Evolutionary conservation across 1,140 invertebrate species (phyloP).

Genomic region (Cydia pomonella): DNA sequence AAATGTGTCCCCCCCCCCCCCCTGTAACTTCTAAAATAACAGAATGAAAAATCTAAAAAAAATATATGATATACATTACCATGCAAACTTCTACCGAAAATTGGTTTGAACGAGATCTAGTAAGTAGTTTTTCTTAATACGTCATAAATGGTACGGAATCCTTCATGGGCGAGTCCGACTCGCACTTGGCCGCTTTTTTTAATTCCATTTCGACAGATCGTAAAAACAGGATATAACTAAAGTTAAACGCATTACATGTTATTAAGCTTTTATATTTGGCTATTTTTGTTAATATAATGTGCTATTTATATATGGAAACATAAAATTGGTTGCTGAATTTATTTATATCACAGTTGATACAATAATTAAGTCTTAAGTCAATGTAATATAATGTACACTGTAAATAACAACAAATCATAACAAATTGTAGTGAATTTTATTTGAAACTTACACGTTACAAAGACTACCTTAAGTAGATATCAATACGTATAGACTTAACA

Average conservation of each 20-base stretch:
- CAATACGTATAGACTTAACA: not conserved
- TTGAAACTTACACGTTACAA: conserved; percentile 8
- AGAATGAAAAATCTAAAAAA: too few relatives aligned
- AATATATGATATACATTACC: too few relatives aligned
- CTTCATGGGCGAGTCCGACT: too few relatives aligned
- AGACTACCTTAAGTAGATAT: not conserved
- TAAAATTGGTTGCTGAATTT: not conserved
- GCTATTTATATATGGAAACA: not conserved
- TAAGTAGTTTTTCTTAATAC: too few relatives aligned
- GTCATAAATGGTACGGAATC: too few relatives aligned
- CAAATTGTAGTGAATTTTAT: not conserved
- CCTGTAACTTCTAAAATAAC: too few relatives aligned
- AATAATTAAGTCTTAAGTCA: conserved; percentile 3
- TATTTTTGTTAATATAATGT: not conserved
- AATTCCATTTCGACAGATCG: too few relatives aligned
- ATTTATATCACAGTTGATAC: conserved; percentile 24
- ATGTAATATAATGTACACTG: too few relatives aligned
- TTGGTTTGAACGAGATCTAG: too few relatives aligned
- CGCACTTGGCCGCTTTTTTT: too few relatives aligned
- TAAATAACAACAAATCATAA: not conserved
- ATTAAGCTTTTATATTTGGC: conserved; percentile 16
- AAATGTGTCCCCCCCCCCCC: too few relatives aligned
- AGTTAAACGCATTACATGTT: not conserved
- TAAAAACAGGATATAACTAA: not conserved
- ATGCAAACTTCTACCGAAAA: too few relatives aligned